Base-by-base conservation (phyloP, 2,797 vertebrate species). In the Tenualosa ilisha region DNA sequence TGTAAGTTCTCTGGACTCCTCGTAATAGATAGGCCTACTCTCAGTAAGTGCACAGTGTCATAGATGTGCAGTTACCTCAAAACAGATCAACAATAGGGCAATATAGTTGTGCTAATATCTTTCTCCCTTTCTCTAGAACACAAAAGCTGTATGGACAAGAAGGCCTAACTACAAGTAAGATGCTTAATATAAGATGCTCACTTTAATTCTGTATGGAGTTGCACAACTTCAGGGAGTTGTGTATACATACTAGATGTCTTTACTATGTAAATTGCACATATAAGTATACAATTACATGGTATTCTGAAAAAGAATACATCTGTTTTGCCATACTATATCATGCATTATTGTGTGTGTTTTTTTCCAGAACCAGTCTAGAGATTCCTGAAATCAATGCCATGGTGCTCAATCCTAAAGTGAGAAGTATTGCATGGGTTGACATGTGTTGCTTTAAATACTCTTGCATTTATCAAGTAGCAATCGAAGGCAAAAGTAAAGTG, bases 331-430 rank as follows among this genome's bases (percentile, higher is more conserved):
- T 79, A 40, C 31, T 9, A 37, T 54, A 17, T 53, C 8, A 17
- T 49, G 17, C 0, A 26, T 83, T 61, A 81, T 46, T 87, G 56
- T 82, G 22, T 68, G 40, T 88, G 81, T 49, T 88, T 40, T 22
- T 49, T 85, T 82, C 63, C 91, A 97, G 97, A 82, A 96, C 93
- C 82, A 96, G 96, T 86, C 91, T 98, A 87, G 97, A 97, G 92
- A 97, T 97, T 82, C 97, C 97, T 0, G 97, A 98, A 91, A 97
- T 98, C 91, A 98, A 98, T 88, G 92, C 96, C 46, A 94, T 97
- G 93, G 82, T 92, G 75, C 79, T 97, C 22, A 95, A 94, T 88
- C 90, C 91, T 59, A 94, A 93, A 92, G 97, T 97, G 88, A 93
- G 93, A 86, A 11, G 6, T 49, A 20, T 6, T 0, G 1, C 37